Evolutionary conservation across 2,797 vertebrate genomes (phyloP).

Genomic region (Catamblyrhynchus diadema): DNA sequence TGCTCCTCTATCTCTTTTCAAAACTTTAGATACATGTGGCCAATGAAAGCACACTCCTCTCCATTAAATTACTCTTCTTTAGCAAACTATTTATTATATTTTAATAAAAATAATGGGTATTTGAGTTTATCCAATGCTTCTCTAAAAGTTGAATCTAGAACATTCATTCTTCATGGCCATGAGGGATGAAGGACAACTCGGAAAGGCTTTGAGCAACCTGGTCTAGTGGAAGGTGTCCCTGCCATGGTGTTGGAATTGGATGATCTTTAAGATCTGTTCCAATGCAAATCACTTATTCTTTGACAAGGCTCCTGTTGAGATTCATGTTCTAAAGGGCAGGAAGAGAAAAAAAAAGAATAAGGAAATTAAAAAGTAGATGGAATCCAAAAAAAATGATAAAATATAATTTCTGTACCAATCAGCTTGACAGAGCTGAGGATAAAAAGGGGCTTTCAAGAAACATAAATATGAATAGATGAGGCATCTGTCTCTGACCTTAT

Average conservation of each 20-base stretch:
- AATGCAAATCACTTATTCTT: background rate
- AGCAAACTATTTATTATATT: background rate
- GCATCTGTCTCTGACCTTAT: background rate
- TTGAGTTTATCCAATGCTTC: background rate
- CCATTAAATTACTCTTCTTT: background rate
- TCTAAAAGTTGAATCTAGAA: background rate
- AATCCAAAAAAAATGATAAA: background rate
- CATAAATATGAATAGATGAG: background rate
- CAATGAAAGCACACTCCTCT: background rate
- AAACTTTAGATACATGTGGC: background rate
- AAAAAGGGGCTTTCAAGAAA: background rate
- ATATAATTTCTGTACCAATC: background rate
- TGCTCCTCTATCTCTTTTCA: background rate
- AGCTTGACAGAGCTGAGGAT: background rate
- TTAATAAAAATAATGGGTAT: background rate
- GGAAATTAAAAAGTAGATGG: accelerated
- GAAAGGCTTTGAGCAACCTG: background rate
- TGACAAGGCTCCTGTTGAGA: background rate
- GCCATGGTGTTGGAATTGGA: background rate
- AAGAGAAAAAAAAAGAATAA: background rate
- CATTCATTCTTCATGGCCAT: background rate
- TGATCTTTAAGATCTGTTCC: background rate
- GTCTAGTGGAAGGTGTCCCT: background rate
- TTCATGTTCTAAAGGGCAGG: background rate
- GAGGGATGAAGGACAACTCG: background rate